Evolutionary conservation across 1,140 invertebrate species (phyloP).

Genomic region (Drosophila ohnishii): DNA sequence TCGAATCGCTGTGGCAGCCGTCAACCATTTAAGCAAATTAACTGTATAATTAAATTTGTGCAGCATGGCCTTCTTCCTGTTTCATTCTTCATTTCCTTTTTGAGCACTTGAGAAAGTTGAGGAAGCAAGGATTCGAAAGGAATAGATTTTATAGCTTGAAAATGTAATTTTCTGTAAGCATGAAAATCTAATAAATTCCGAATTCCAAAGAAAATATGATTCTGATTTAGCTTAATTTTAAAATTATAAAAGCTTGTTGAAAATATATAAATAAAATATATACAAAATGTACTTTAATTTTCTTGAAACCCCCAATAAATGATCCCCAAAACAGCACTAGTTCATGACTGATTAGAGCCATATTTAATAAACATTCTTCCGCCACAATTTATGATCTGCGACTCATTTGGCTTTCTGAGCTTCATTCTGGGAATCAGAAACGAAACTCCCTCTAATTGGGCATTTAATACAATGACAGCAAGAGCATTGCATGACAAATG

Average conservation of each 20-base stretch:
- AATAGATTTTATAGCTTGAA: neutral
- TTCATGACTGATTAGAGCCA: neutral
- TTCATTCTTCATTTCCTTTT: neutral
- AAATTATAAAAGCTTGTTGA: neutral
- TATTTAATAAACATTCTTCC: neutral
- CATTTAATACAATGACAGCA: slow-evolving; percentile 19
- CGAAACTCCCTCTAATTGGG: slow-evolving; percentile 44
- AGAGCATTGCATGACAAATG: slow-evolving; percentile 53
- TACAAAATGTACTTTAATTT: neutral
- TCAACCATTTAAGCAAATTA: slow-evolving; percentile 68
- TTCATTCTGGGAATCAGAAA: neutral
- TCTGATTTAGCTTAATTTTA: neutral
- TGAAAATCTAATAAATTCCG: neutral
- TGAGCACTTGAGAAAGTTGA: neutral
- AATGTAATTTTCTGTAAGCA: neutral
- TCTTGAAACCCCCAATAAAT: neutral
- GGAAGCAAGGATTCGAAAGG: neutral
- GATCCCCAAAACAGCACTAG: too few relatives aligned
- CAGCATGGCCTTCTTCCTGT: slow-evolving; percentile 9
- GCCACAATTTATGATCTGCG: slow-evolving; percentile 27
- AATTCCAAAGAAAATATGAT: neutral
- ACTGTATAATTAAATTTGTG: slow-evolving; percentile 57
- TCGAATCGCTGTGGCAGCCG: slow-evolving; percentile 42
- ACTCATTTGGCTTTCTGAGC: slow-evolving; percentile 16
- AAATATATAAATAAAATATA: neutral